Evolutionary conservation across 2,888 invertebrate genomes (phyloP).

Genomic region (Lycophotia porphyrea): DNA sequence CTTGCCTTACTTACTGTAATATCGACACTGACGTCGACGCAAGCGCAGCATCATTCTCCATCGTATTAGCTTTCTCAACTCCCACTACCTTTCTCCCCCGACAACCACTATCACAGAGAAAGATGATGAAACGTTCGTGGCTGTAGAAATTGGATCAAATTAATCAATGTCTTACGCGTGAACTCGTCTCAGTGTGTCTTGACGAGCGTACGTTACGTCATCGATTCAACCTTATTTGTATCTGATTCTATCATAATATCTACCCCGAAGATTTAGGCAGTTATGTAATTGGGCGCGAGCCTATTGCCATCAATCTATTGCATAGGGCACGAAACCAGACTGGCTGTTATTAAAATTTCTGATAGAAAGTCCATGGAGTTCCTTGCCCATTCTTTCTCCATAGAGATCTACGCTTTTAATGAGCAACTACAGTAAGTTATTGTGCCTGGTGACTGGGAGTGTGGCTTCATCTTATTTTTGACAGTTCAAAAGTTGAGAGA

Average conservation of each 20-base stretch:
- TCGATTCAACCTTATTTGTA: constrained; percentile 8
- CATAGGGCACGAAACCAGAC: neutral
- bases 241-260: neutral
- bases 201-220: constrained; percentile 41
- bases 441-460: neutral
- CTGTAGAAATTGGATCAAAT: constrained; percentile 48
- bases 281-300: neutral
- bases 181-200: constrained; percentile 34
- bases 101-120: neutral
- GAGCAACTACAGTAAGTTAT: neutral
- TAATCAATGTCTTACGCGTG: constrained; percentile 52
- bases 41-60: neutral
- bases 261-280: neutral
- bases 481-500: neutral
- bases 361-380: neutral
- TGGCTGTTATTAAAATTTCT: neutral
- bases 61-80: constrained; percentile 25
- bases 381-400: neutral
- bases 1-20: neutral
- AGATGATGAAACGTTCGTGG: constrained; percentile 33
- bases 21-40: neutral
- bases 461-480: neutral
- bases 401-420: neutral
- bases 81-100: constrained; percentile 26
- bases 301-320: neutral